Evolutionary conservation across 2,888 invertebrate species (phyloP).

Genomic region (Blastobasis adustella): DNA sequence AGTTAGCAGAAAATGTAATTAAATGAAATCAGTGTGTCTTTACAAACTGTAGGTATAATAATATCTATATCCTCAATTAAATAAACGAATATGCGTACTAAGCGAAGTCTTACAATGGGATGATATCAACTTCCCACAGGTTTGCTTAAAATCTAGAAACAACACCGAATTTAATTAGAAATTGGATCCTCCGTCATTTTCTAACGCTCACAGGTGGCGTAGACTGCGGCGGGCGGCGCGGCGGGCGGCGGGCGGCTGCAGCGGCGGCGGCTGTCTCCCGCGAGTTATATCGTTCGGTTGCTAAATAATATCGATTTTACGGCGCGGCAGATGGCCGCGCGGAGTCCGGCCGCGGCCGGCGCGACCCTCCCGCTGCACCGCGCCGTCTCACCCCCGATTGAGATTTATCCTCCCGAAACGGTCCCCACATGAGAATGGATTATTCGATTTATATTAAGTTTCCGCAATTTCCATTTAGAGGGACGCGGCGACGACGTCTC

Average conservation of each 20-base stretch:
- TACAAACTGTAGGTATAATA: too few relatives aligned
- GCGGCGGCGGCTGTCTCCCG: constrained; percentile 11
- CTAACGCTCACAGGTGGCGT: constrained; percentile 6
- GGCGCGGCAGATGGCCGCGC: constrained; percentile 67
- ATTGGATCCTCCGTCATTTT: too few relatives aligned
- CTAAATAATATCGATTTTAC: constrained; percentile 71
- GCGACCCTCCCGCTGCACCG: constrained; percentile 47
- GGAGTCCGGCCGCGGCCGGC: constrained; percentile 41
- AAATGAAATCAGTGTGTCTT: too few relatives aligned
- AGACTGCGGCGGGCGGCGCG: constrained; percentile 15
- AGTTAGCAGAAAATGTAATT: too few relatives aligned
- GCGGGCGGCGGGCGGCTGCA: neutral
- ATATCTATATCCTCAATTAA: too few relatives aligned
- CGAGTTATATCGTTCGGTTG: constrained; percentile 45
- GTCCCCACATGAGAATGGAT: constrained; percentile 64
- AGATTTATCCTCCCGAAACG: constrained; percentile 68
- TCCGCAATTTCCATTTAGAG: constrained; percentile 68
- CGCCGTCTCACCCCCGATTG: constrained; percentile 62
- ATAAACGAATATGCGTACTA: too few relatives aligned
- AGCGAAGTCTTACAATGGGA: too few relatives aligned
- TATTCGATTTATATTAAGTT: constrained; percentile 74
- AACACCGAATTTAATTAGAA: too few relatives aligned
- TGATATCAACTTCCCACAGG: too few relatives aligned
- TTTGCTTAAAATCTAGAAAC: too few relatives aligned
- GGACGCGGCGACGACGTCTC: constrained; percentile 51